These are phyloP conservation scores for Lasioglossum malachurum DNA, from an alignment of 2,888 invertebrate genomes.

Conservation along the genomic window DNA sequence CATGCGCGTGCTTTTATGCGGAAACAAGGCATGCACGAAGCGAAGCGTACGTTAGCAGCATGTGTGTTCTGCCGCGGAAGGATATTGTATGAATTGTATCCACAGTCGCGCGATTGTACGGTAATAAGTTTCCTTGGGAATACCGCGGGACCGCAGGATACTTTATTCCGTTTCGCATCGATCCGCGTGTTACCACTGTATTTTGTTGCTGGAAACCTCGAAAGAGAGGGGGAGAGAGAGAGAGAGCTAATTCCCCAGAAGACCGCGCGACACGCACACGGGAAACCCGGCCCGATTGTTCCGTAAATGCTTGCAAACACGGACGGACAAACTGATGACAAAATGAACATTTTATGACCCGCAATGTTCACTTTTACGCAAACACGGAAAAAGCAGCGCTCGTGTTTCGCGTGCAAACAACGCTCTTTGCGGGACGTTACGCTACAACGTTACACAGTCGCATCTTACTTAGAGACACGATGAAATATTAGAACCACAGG, in stretches of 20 bases:
- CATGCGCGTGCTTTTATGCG: constrained; percentile 34
- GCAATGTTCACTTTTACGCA: constrained; percentile 3
- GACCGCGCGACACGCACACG: constrained; percentile 36
- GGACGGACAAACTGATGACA: constrained; percentile 50
- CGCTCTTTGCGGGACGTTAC: neutral
- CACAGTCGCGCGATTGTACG: constrained; percentile 63
- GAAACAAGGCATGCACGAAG: constrained; percentile 16
- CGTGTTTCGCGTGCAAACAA: neutral
- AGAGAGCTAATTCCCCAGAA: constrained; percentile 59
- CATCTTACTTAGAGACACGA: neutral
- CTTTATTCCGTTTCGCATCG: constrained; percentile 76
- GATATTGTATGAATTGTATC: constrained; percentile 64
- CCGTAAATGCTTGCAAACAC: constrained; percentile 41
- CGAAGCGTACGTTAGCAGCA: constrained; percentile 16
- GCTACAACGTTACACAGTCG: neutral
- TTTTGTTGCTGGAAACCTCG: constrained; percentile 25
- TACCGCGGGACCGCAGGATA: constrained; percentile 68
- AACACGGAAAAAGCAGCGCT: neutral
- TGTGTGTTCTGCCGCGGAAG: constrained; percentile 31
- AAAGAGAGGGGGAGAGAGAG: neutral
- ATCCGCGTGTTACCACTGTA: constrained; percentile 51
- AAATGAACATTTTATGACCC: constrained; percentile 51
- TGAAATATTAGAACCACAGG: neutral
- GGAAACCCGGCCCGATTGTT: constrained; percentile 53
- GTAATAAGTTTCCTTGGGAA: constrained; percentile 80